These are phyloP conservation scores for Melanocharis versteri DNA, from an alignment of 2,113 vertebrate species.

Conservation along the genomic window DNA sequence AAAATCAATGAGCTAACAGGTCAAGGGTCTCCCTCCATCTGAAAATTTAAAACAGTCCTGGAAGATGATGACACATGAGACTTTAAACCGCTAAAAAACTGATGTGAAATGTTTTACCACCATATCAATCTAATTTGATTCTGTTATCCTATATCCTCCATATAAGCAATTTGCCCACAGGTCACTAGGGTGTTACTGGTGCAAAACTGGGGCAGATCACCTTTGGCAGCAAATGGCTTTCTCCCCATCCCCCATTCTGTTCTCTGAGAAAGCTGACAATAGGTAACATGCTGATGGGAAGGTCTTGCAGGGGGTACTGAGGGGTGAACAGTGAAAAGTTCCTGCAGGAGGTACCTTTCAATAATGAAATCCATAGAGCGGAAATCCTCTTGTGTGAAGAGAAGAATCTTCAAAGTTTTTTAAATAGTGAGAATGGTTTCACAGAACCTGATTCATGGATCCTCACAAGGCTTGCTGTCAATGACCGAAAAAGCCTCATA, in stretches of 20 bases:
- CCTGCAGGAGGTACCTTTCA: conserved; percentile 21
- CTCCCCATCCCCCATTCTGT: not conserved
- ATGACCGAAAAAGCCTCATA: not conserved
- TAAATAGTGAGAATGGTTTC: not conserved
- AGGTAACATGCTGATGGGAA: not conserved
- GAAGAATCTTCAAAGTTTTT: conserved; percentile 23
- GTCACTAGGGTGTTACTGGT: not conserved
- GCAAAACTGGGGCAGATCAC: not conserved
- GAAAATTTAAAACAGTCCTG: not conserved
- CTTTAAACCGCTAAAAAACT: not conserved
- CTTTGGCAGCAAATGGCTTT: not conserved
- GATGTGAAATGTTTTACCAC: not conserved
- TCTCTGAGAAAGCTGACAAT: not conserved
- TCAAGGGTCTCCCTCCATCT: not conserved
- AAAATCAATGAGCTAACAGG: not conserved
- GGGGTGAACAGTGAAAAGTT: conserved; percentile 10
- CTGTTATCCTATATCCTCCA: not conserved
- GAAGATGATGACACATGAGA: not conserved
- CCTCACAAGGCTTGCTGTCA: not conserved
- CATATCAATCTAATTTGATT: not conserved
- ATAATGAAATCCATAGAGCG: not conserved
- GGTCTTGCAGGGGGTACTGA: not conserved
- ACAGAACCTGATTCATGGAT: not conserved
- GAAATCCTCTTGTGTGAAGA: conserved; percentile 26
- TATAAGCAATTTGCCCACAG: not conserved